Base-by-base conservation (phyloP, 1,140 invertebrate genomes). In the Phthorimaea operculella region DNA sequence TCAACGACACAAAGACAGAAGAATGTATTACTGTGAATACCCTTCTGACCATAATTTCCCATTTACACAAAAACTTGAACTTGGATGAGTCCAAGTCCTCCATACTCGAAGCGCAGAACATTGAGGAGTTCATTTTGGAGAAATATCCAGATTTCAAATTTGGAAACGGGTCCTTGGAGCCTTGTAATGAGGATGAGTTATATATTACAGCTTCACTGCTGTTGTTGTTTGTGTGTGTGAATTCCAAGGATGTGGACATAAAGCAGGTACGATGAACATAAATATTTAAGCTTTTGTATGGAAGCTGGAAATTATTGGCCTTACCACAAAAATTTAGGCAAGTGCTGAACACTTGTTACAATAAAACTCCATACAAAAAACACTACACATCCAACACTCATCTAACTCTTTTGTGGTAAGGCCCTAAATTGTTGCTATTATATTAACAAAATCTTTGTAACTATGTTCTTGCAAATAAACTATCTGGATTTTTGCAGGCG, bases 221-320 rank as follows among this genome's bases (percentile, higher is more conserved):
- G 47, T 64, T 85, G 6, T 79, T 70, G 56, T 83, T 83, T 71
- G 76, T 85, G 17, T 85, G 82, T 62, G 74, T 85, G 1, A 82
- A 78, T 49, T 83, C 79, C 12, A 85, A 85, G 57, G 66, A 85
- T 68, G 63, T 79, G 4, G 64, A 82, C 52, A 74, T 85, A 33
- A 85, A 83, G 53, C n/a, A 15, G n/a, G n/a, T n/a, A n/a, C n/a
- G n/a, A n/a, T n/a, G n/a, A n/a, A n/a, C n/a, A n/a, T n/a, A n/a
- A n/a, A n/a, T n/a, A n/a, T n/a, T n/a, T n/a, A n/a, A n/a, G n/a
- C n/a, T n/a, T n/a, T n/a, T n/a, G n/a, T n/a, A n/a, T n/a, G n/a
- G n/a, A n/a, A n/a, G n/a, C n/a, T n/a, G n/a, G n/a, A n/a, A n/a
- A n/a, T n/a, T n/a, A n/a, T n/a, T n/a, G n/a, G n/a, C n/a, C n/a